A percentile compares a stretch with the other conserved stretches of the same genome.
These are phyloP conservation scores for Gallinago media DNA, from an alignment of 2,113 vertebrate genomes.

Conservation along the genomic window DNA sequence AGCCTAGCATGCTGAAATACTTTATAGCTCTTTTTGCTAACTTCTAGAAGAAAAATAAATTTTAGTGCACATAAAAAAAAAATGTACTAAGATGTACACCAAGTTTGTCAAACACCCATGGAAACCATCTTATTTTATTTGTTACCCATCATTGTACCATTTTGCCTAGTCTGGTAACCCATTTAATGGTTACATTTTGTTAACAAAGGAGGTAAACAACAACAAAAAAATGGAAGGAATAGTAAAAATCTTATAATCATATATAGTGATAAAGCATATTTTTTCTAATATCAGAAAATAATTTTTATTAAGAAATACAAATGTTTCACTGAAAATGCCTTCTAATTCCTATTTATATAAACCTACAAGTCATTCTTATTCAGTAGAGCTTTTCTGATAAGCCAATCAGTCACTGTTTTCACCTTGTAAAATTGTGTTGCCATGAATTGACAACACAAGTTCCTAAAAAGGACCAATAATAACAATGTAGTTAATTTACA, in stretches of 20 bases:
- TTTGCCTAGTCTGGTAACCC: neutral
- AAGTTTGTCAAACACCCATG: neutral
- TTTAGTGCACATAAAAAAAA: neutral
- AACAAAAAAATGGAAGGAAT: neutral
- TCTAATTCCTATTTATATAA: neutral
- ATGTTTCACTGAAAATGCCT: neutral
- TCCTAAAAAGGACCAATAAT: neutral
- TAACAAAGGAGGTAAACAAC: neutral
- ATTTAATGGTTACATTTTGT: neutral
- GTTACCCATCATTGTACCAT: neutral
- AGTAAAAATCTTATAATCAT: neutral
- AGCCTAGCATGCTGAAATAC: neutral
- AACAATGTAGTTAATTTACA: neutral
- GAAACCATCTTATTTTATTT: neutral
- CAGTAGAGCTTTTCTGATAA: neutral
- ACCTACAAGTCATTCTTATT: neutral
- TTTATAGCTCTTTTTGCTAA: neutral
- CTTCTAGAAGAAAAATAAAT: neutral
- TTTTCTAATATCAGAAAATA: neutral
- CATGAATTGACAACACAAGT: neutral
- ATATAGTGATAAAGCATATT: neutral
- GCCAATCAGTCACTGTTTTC: neutral
- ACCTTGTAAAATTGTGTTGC: neutral
- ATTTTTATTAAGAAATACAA: neutral
- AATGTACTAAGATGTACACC: neutral